phyloP scores from a whole-genome alignment of 2,888 invertebrate genomes.

The Hemithea aestivaria region DNA sequence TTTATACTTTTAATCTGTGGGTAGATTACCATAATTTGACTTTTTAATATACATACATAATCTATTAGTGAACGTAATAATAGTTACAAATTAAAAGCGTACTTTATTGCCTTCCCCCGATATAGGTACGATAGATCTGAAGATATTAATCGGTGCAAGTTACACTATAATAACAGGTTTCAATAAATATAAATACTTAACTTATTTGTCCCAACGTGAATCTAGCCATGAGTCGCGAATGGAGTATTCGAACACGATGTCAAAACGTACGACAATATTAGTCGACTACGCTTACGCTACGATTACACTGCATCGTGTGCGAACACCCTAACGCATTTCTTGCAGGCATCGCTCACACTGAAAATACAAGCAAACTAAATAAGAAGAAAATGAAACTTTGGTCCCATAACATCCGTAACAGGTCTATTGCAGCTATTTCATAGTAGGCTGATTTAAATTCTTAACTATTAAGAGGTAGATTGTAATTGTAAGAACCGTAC shows the following conservation, averaged over 20 bases:
- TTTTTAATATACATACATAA: slow-evolving; percentile 22
- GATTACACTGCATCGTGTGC: too few relatives aligned
- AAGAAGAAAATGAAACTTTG: slow-evolving; percentile 48
- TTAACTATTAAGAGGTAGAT: slow-evolving; percentile 76
- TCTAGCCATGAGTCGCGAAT: too few relatives aligned
- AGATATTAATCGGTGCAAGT: slow-evolving; percentile 13
- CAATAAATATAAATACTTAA: too few relatives aligned
- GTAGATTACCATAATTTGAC: slow-evolving; percentile 27
- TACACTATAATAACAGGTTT: background rate
- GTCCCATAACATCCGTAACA: slow-evolving; percentile 41
- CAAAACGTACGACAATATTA: too few relatives aligned
- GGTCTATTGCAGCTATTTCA: slow-evolving; percentile 12
- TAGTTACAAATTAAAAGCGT: slow-evolving; percentile 79
- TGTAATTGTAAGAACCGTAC: slow-evolving; percentile 69
- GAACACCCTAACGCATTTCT: too few relatives aligned
- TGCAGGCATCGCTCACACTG: background rate
- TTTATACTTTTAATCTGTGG: slow-evolving; percentile 18
- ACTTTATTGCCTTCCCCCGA: slow-evolving; percentile 85
- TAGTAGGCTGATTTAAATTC: slow-evolving; percentile 31
- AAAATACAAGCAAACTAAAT: slow-evolving; percentile 38
- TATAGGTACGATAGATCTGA: slow-evolving; percentile 52
- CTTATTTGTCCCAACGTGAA: background rate
- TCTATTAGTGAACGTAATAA: slow-evolving; percentile 23
- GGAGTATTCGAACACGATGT: too few relatives aligned
- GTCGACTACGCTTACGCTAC: too few relatives aligned